Evolutionary conservation across 37 sponge, comb jelly and placozoan species (phyloP).

Genomic region (Dysidea cf. avara): DNA sequence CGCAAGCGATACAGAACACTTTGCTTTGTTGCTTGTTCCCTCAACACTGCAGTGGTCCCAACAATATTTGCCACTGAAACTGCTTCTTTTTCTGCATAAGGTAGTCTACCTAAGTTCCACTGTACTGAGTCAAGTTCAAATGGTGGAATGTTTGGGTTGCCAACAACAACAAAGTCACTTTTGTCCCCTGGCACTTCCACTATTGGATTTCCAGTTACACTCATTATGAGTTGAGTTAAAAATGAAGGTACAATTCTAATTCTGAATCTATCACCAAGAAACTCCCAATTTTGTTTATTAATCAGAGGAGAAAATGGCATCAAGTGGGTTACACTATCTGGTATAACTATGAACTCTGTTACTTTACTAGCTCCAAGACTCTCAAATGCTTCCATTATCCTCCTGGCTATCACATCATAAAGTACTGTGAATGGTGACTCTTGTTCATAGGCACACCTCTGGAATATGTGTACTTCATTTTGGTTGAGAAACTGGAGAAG

Average conservation of each 20-base stretch:
- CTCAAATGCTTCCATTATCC: conserved; percentile 2
- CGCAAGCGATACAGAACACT: conserved; percentile 38
- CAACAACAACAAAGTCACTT: conserved; percentile 53
- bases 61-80: conserved; percentile 59
- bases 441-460: conserved; percentile 10
- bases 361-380: not conserved
- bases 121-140: conserved; percentile 40
- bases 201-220: not conserved
- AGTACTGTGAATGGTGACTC: conserved; percentile 23
- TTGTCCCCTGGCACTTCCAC: conserved; percentile 47
- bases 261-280: conserved; percentile 54
- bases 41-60: conserved; percentile 35
- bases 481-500: conserved; percentile 34
- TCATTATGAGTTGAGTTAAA: conserved; percentile 47
- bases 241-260: conserved; percentile 62
- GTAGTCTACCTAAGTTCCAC: conserved; percentile 65
- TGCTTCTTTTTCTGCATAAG: conserved; percentile 62
- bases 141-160: conserved; percentile 62
- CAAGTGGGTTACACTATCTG: conserved; percentile 63
- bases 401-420: conserved; percentile 24
- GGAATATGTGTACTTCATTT: conserved; percentile 45
- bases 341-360: conserved; percentile 48
- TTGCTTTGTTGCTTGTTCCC: conserved; percentile 64
- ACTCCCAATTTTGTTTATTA: conserved; percentile 12
- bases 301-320: conserved; percentile 52